Evolutionary conservation across 2,797 vertebrate genomes (phyloP).

Genomic region (Ctenopoma multispine): DNA sequence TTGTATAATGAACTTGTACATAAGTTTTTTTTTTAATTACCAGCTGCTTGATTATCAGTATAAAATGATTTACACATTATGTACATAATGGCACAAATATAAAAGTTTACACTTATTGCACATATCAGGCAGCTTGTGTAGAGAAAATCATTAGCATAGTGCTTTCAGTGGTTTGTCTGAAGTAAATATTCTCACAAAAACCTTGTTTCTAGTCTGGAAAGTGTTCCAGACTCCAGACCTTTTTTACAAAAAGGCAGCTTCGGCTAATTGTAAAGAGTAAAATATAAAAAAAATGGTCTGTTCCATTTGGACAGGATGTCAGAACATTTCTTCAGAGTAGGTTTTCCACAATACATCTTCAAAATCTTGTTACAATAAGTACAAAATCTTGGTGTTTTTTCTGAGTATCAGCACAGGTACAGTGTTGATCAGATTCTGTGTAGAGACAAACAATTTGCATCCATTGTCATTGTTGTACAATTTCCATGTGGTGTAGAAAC

Average conservation of each 20-base stretch:
- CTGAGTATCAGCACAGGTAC: neutral
- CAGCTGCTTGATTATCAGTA: constrained; percentile 20
- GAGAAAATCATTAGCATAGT: neutral
- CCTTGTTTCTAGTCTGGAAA: neutral
- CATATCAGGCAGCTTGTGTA: neutral
- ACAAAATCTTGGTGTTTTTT: neutral
- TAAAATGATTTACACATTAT: constrained; percentile 39
- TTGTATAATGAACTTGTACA: neutral
- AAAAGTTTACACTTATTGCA: constrained; percentile 25
- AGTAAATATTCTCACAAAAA: too few relatives aligned
- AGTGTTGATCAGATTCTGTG: neutral
- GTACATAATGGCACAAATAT: constrained; percentile 22
- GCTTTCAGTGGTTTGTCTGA: neutral
- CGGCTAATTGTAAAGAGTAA: neutral
- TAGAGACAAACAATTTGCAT: neutral
- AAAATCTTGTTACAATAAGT: too few relatives aligned
- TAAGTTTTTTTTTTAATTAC: constrained; percentile 41
- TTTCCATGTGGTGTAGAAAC: neutral
- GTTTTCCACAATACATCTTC: too few relatives aligned
- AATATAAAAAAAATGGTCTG: too few relatives aligned
- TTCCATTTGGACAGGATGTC: too few relatives aligned
- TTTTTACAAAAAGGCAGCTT: constrained; percentile 15
- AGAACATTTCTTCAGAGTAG: neutral
- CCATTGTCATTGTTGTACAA: neutral
- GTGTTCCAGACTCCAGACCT: too few relatives aligned